Conservation (phyloP, 2,113 vertebrate species). For the Engystomops pustulosus region DNA sequence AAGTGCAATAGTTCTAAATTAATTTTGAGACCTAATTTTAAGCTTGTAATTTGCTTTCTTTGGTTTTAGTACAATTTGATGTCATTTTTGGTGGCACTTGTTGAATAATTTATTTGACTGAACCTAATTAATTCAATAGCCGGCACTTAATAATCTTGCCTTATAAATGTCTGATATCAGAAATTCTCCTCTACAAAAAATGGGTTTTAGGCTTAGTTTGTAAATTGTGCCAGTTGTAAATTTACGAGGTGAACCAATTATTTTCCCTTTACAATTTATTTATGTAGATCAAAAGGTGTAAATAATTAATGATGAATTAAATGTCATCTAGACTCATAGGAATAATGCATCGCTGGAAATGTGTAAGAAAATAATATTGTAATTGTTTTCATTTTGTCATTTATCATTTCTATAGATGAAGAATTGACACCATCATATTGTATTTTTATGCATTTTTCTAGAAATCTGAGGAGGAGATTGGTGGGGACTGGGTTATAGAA, state of each 20-base stretch:
- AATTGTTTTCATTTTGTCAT: not conserved
- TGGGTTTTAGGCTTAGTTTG: slow-evolving; percentile 15
- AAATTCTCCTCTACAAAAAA: slow-evolving; percentile 25
- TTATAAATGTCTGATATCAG: slow-evolving; percentile 28
- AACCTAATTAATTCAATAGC: slow-evolving; percentile 33
- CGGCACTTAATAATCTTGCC: slow-evolving; percentile 32
- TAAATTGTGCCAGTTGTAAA: slow-evolving; percentile 15
- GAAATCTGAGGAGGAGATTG: no score
- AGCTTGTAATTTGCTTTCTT: slow-evolving; percentile 28
- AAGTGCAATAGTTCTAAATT: slow-evolving; percentile 45
- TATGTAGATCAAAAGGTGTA: slow-evolving; percentile 16
- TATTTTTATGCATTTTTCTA: no score
- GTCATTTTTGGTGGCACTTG: slow-evolving; percentile 39
- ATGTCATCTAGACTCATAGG: slow-evolving; percentile 8
- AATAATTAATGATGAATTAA: slow-evolving; percentile 24
- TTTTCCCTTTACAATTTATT: slow-evolving; percentile 18
- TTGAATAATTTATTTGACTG: slow-evolving; percentile 48
- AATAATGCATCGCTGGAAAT: not conserved
- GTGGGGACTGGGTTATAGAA: no score
- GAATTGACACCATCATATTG: not conserved
- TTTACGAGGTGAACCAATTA: slow-evolving; percentile 3
- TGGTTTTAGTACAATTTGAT: slow-evolving; percentile 16
- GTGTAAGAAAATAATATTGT: not conserved
- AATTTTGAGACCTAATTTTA: slow-evolving; percentile 28
- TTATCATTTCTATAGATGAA: not conserved